Evolutionary conservation across 2,888 invertebrate genomes (phyloP).

Genomic region (Terebella lapidaria): DNA sequence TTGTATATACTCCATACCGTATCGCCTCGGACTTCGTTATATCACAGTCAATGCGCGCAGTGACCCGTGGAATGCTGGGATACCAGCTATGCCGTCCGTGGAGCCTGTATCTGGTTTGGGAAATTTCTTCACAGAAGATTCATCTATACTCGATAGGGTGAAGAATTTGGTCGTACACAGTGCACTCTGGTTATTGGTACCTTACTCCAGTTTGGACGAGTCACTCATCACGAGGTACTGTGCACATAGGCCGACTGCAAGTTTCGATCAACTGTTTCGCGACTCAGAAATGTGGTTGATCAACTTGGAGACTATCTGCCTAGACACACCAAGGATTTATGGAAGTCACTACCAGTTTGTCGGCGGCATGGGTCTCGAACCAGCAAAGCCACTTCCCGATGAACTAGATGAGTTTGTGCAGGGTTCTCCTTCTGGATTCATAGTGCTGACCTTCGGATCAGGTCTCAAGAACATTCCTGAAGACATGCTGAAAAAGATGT

Average conservation of each 20-base stretch:
- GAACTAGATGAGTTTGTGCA: slow-evolving; percentile 1
- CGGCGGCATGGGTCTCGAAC: neutral
- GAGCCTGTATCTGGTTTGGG: neutral
- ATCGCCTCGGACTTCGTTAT: slow-evolving; percentile 6
- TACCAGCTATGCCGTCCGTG: slow-evolving; percentile 11
- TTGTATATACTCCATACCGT: slow-evolving; percentile 5
- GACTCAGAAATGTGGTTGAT: slow-evolving; percentile 9
- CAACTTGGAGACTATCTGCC: slow-evolving; percentile 3
- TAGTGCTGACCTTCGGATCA: slow-evolving; percentile 9
- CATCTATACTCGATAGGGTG: slow-evolving; percentile 1
- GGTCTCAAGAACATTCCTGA: neutral
- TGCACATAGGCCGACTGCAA: neutral
- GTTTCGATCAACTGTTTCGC: neutral
- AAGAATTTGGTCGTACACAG: neutral
- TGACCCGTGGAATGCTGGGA: neutral
- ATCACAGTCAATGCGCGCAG: neutral
- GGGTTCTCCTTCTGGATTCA: neutral
- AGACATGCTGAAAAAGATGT: slow-evolving; percentile 3
- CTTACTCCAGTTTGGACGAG: neutral
- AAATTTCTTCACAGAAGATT: neutral
- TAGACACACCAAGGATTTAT: slow-evolving; percentile 3
- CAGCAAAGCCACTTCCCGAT: neutral
- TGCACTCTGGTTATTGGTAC: neutral
- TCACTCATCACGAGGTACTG: neutral
- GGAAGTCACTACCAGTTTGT: neutral